Evolutionary conservation across 2,797 vertebrate genomes (phyloP), one percentile per base, ranked within the genome.

Genomic region (Momotus momota): DNA sequence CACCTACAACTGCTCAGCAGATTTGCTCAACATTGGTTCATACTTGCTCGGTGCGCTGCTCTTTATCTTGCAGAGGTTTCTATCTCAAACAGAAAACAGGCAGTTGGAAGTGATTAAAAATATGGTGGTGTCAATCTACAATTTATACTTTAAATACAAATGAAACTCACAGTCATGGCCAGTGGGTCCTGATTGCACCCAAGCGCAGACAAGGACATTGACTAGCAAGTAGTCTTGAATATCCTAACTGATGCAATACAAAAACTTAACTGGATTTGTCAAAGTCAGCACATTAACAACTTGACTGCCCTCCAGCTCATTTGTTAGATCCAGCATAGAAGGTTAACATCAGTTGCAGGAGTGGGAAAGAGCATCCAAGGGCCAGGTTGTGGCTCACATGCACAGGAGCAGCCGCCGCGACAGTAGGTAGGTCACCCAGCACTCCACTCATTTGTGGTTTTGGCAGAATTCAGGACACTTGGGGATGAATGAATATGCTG

Each of bases 291-390:
- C 27, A 20, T 52, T 27, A 88, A 67, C 13, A 62, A 33, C 35
- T 1, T 23, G 16, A 75, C 8, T 87, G 33, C 31, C 18, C 15
- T 73, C 38, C 40, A 77, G 81, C 33, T 85, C 51, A 49, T 25
- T 75, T 5, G 2, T 40, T 62, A 72, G 49, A 65, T 41, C 9
- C 70, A 81, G 10, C 26, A 58, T 13, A 91, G 61, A 73, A 80
- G 35, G 40, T 62, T 69, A 91, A 72, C 23, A 79, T 11, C 41
- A 72, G 70, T 35, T 54, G 35, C 74, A 46, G 51, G 25, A 78
- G 31, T 0, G 0, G 27, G 27, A 26, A 86, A 60, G 22, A 23
- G 25, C 1, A 0, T 8, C 0, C 25, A 27, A 45, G 60, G 67
- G 14, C 41, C 40, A 51, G 60, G 14, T 66, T 33, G 10, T 29